These are phyloP conservation scores for Nomada fucata DNA, from an alignment of 2,888 invertebrate species.

Conservation along the genomic window DNA sequence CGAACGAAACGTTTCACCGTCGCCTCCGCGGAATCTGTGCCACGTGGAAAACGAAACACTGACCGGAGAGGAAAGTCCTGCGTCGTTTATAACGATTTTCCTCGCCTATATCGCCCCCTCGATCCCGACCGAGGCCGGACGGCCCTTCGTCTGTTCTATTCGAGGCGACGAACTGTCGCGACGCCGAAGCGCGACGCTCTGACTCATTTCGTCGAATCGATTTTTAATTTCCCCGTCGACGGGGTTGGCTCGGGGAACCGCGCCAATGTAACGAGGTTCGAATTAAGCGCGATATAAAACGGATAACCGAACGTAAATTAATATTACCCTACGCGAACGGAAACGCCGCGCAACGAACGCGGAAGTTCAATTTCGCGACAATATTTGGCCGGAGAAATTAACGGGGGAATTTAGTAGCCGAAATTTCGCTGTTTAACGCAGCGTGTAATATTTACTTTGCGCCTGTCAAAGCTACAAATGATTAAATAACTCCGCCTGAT, in stretches of 20 bases:
- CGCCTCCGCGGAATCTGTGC: slow-evolving; percentile 29
- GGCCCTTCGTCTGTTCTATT: slow-evolving; percentile 21
- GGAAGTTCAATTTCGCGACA: too few relatives aligned
- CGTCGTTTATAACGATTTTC: slow-evolving; percentile 64
- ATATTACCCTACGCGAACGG: too few relatives aligned
- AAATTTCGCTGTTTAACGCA: too few relatives aligned
- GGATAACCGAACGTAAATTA: too few relatives aligned
- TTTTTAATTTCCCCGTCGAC: slow-evolving; percentile 52
- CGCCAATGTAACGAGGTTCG: too few relatives aligned
- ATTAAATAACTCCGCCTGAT: neutral
- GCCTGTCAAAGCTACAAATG: neutral
- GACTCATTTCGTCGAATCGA: slow-evolving; percentile 54
- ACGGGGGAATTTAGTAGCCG: neutral
- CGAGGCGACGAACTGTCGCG: slow-evolving; percentile 66
- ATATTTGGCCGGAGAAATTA: neutral
- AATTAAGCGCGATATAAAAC: neutral
- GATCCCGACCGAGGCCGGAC: slow-evolving; percentile 37
- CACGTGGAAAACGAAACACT: slow-evolving; percentile 27
- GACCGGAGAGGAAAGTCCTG: slow-evolving; percentile 36
- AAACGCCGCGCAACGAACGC: too few relatives aligned
- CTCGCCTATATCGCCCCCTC: slow-evolving; percentile 42
- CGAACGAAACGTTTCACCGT: neutral
- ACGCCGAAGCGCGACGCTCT: slow-evolving; percentile 44
- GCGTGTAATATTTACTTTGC: too few relatives aligned
- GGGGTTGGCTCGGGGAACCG: too few relatives aligned